Percentiles rank a stretch among this genome's conserved stretches.
These are phyloP conservation scores for Dasysyrphus albostriatus DNA, from an alignment of 2,888 invertebrate genomes.

Conservation along the genomic window DNA sequence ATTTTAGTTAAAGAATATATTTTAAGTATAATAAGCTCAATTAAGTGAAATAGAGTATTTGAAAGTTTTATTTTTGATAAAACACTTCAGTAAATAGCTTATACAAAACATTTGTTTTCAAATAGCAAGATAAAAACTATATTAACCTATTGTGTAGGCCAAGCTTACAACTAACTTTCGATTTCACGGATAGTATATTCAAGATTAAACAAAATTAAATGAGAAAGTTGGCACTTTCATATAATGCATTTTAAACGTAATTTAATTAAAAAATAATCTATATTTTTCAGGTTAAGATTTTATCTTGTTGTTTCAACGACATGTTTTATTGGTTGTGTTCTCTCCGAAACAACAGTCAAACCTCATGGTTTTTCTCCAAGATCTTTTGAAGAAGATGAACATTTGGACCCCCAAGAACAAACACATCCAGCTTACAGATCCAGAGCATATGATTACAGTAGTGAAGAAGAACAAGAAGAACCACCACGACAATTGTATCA, in stretches of 20 bases:
- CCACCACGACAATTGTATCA: conserved; percentile 81
- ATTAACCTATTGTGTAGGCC: too few species aligned
- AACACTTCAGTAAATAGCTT: too few species aligned
- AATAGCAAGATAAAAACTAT: too few species aligned
- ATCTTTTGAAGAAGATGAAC: conserved; percentile 80
- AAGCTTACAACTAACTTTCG: too few species aligned
- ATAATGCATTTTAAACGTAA: not conserved
- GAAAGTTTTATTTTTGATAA: too few species aligned
- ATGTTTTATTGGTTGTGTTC: conserved; percentile 78
- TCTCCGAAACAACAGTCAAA: conserved; percentile 80
- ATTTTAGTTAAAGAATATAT: not conserved
- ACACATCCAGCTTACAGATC: conserved; percentile 82
- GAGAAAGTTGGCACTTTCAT: too few species aligned
- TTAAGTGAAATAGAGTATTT: too few species aligned
- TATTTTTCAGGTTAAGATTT: conserved; percentile 67
- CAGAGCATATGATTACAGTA: conserved; percentile 81
- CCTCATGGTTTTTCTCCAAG: conserved; percentile 82
- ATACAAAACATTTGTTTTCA: too few species aligned
- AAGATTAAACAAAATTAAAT: too few species aligned
- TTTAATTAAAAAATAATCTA: not conserved
- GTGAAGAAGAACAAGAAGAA: conserved; percentile 83
- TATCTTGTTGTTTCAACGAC: conserved; percentile 80
- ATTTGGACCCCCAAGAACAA: conserved; percentile 83
- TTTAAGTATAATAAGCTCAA: too few species aligned
- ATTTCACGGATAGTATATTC: too few species aligned